Evolutionary conservation across 2,888 invertebrate genomes (phyloP), one percentile per base, ranked within the genome.

Genomic region (Tachina fera): DNA sequence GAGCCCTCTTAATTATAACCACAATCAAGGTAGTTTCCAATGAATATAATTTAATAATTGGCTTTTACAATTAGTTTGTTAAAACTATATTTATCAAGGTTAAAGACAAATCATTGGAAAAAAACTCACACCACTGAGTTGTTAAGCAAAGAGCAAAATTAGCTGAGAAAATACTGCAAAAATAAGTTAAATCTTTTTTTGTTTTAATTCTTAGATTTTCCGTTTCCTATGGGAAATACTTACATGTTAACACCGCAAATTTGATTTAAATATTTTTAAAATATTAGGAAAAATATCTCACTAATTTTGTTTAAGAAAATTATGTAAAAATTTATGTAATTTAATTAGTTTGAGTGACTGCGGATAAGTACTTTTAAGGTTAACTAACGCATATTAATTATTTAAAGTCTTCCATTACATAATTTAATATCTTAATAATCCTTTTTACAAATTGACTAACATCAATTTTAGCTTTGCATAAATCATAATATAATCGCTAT

Each of bases 381-480:
- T 11, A 11, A 31, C 31, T 9, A 31, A 31, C 3, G 31, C 31
- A 31, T 4, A 31, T 31, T 31, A 3, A 31, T 31, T 31, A 31
- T 4, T 22, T 22, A 22, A 22, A 22, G 4, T 31, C 0, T 31
- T 31, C 31, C 14, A 5, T 39, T 14, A 58, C 0, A 11, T 58
- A 14, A 49, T 31, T 58, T 4, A 31, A 58, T 31, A 14, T 14
- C 14, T 58, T 58, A 58, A 51, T 6, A 19, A 9, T 14, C 56
- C 56, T 31, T 31, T 31, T 31, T 31, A 31, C 39, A 1, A 4
- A 49, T 11, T 45, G 58, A 41, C 41, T 14, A 11, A 14, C 41
- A 10, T 77, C 14, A 49, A 41, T 47, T 77, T 60, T 49, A 49
- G n/a, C 49, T 77, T 31, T 79, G 45, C 65, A 72, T 72, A 79